A percentile compares a stretch with the other conserved stretches of the same genome.
phyloP scores from a whole-genome alignment of 2,888 invertebrate species.

The Hermodice carunculata region DNA sequence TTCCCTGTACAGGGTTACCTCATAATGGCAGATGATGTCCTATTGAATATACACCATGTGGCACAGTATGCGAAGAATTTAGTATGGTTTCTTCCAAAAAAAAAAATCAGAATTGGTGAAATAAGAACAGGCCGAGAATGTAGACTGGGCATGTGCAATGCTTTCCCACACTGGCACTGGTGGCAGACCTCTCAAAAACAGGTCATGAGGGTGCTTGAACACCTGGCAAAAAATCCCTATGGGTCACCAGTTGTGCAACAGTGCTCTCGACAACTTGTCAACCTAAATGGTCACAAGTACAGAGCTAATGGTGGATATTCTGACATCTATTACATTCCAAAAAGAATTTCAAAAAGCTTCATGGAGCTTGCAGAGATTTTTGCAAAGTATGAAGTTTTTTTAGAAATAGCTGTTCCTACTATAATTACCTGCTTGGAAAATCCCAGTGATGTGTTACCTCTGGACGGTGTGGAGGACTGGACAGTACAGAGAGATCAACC shows the following conservation, averaged over 20 bases:
- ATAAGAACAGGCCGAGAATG: constrained; percentile 33
- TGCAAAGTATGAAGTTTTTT: constrained; percentile 32
- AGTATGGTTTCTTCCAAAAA: constrained; percentile 34
- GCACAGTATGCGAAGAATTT: background rate
- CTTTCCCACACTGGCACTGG: constrained; percentile 28
- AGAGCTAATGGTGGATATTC: constrained; percentile 36
- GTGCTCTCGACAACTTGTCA: constrained; percentile 25
- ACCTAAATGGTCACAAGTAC: constrained; percentile 28
- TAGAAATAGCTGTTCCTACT: constrained; percentile 42
- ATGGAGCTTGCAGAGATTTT: constrained; percentile 28
- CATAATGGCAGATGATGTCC: constrained; percentile 36
- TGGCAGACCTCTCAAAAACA: constrained; percentile 37
- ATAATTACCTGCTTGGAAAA: constrained; percentile 29
- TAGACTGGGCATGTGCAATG: constrained; percentile 38
- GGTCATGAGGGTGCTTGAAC: constrained; percentile 13
- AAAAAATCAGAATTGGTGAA: constrained; percentile 31
- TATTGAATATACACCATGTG: constrained; percentile 23
- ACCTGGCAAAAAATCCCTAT: constrained; percentile 1
- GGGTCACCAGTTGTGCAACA: constrained; percentile 1
- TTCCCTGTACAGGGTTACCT: constrained; percentile 33
- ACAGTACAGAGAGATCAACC: constrained; percentile 27
- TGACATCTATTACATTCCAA: constrained; percentile 40
- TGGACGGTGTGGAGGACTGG: constrained; percentile 27
- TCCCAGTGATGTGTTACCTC: constrained; percentile 11
- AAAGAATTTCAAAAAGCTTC: constrained; percentile 26